Evolutionary conservation across 2,888 invertebrate species (phyloP).

Genomic region (Spilarctia lutea): DNA sequence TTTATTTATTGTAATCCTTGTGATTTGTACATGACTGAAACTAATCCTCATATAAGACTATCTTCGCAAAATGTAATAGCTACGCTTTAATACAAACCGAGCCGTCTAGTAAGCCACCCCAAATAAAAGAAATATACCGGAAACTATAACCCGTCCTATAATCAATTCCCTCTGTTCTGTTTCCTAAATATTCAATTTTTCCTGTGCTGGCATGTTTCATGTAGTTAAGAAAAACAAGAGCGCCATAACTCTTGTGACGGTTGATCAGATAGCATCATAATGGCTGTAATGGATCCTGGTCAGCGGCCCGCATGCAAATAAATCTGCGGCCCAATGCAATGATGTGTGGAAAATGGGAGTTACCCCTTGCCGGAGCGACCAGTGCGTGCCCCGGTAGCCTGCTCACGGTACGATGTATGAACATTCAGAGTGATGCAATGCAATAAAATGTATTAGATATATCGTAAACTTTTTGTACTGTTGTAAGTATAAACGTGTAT

Average conservation of each 20-base stretch:
- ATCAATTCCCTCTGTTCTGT: constrained; percentile 66
- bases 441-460: constrained; percentile 49
- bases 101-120: constrained; percentile 44
- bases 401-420: constrained; percentile 40
- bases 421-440: constrained; percentile 43
- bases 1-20: not conserved
- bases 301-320: constrained; percentile 88
- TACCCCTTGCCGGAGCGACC: constrained; percentile 72
- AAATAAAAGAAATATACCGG: constrained; percentile 77
- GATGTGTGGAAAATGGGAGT: constrained; percentile 86
- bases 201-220: constrained; percentile 75
- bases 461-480: constrained; percentile 41
- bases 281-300: constrained; percentile 87
- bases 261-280: constrained; percentile 85
- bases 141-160: constrained; percentile 78
- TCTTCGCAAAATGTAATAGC: not conserved
- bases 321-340: constrained; percentile 86
- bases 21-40: not conserved
- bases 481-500: constrained; percentile 30
- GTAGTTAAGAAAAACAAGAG: constrained; percentile 84
- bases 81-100: not conserved
- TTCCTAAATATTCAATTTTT: constrained; percentile 73
- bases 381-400: constrained; percentile 54
- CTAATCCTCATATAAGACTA: not conserved
- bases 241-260: constrained; percentile 84